Conservation (phyloP, 2,888 invertebrate species). For the Heliconius sara region DNA sequence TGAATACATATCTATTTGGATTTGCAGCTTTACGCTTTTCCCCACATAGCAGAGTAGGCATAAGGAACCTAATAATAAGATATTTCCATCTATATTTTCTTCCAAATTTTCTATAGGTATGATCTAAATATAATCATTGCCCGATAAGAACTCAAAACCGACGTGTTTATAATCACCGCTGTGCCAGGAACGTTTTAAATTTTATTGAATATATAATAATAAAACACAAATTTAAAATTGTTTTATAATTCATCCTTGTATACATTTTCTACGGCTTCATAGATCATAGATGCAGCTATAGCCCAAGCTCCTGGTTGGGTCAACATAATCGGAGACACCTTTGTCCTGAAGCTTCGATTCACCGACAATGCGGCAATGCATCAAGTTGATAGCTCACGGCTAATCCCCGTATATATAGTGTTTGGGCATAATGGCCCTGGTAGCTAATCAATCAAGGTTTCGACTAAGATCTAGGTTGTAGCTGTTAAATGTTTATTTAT, state of each 20-base stretch:
- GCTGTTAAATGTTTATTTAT: slow-evolving; percentile 18
- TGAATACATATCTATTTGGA: neutral
- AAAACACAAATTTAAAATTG: no score
- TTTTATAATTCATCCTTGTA: neutral
- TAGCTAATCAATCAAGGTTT: slow-evolving; percentile 39
- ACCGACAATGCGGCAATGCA: slow-evolving; percentile 68
- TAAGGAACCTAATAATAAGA: neutral
- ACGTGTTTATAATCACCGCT: no score
- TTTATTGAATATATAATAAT: no score
- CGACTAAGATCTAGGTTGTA: slow-evolving; percentile 32
- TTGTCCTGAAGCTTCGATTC: slow-evolving; percentile 64
- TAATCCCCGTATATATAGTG: slow-evolving; percentile 56
- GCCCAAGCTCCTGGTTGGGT: slow-evolving; percentile 31
- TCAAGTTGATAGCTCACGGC: slow-evolving; percentile 66
- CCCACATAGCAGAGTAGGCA: neutral
- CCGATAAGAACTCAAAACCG: no score
- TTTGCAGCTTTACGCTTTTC: neutral
- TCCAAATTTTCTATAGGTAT: no score
- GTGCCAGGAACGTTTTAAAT: no score
- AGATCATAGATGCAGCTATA: neutral
- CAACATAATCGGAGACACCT: slow-evolving; percentile 56
- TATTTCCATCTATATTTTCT: neutral
- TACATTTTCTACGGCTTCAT: neutral
- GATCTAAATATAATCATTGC: no score
- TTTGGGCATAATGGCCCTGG: slow-evolving; percentile 41